A percentile compares a stretch with the other conserved stretches of the same genome.
Evolutionary conservation across 2,797 vertebrate genomes (phyloP).

Genomic region (Mastacembelus armatus): DNA sequence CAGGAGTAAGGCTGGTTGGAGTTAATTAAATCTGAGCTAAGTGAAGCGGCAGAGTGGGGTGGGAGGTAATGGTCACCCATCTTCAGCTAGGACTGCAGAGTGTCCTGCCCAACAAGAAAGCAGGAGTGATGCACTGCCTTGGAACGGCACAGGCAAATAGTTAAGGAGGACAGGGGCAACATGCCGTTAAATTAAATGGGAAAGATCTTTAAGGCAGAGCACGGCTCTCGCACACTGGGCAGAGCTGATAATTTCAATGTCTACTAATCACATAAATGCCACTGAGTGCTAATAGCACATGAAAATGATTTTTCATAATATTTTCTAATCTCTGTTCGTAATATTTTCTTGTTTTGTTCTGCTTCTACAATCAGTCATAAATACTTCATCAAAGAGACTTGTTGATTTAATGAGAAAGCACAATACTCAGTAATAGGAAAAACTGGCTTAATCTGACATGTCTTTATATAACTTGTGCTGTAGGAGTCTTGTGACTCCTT

Average conservation of each 20-base stretch:
- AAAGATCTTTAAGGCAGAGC: constrained; percentile 63
- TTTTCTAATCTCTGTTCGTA: constrained; percentile 40
- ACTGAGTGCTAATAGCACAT: constrained; percentile 60
- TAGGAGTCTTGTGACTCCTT: background rate
- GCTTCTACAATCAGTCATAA: constrained; percentile 31
- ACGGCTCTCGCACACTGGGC: constrained; percentile 39
- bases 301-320: constrained; percentile 51
- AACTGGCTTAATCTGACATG: background rate
- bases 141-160: constrained; percentile 66
- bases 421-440: constrained; percentile 4
- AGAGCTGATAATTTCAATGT: constrained; percentile 69
- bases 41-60: constrained; percentile 65
- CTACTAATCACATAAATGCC: constrained; percentile 75
- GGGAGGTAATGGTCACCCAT: constrained; percentile 67
- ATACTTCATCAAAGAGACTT: constrained; percentile 13
- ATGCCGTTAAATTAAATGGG: constrained; percentile 79
- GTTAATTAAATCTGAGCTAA: constrained; percentile 79
- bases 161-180: constrained; percentile 71
- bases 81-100: constrained; percentile 47
- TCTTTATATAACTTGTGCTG: background rate
- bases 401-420: constrained; percentile 37
- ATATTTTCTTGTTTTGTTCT: constrained; percentile 53
- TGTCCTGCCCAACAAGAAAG: constrained; percentile 57
- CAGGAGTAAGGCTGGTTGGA: constrained; percentile 59
- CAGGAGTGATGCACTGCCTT: constrained; percentile 58